Evolutionary conservation across 2,797 vertebrate species (phyloP), one percentile per base, ranked within the genome.

Genomic region (Dryobates pubescens): DNA sequence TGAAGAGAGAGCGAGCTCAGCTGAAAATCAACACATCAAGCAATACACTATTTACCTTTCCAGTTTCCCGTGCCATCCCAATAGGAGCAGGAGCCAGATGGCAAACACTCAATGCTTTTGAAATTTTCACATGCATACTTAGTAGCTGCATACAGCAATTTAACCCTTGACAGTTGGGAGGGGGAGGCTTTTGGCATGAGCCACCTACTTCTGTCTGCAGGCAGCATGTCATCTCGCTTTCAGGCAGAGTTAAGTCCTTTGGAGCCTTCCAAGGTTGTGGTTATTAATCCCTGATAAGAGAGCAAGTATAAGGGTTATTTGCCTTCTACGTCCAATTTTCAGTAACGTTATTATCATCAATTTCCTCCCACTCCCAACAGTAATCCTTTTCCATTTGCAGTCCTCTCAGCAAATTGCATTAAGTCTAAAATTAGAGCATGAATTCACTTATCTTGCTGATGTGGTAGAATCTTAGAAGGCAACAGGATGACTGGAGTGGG

Each of bases 61-160:
- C 57, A 53, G 74, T 84, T 89, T 92, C 64, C 24, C 30, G 88
- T 92, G 90, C 88, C 77, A 86, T 91, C 85, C 82, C 91, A 62
- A 80, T 15, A 91, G 92, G 69, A 88, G 59, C 80, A 69, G 86
- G 54, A 95, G 78, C 82, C 96, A 96, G 92, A 95, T 96, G 94
- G 89, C 73, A 54, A 70, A 18, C 68, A 67, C 4, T 9, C 7
- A 3, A 3, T 38, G 72, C 78, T 90, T 91, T 76, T 71, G 87
- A 81, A 78, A 78, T 78, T 85, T 92, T 87, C 86, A 85, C 85
- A 59, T 0, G 1, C 58, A 76, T 62, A 47, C 20, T 92, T 95
- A 86, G 71, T 65, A 93, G 92, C 71, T 49, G 13, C 71, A 82
- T 64, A 58, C 1, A 0, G 74, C 51, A 61, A 3, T 41, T 76